Conservation (phyloP, 2,888 invertebrate genomes). For the Rotaria magnacalcarata region DNA sequence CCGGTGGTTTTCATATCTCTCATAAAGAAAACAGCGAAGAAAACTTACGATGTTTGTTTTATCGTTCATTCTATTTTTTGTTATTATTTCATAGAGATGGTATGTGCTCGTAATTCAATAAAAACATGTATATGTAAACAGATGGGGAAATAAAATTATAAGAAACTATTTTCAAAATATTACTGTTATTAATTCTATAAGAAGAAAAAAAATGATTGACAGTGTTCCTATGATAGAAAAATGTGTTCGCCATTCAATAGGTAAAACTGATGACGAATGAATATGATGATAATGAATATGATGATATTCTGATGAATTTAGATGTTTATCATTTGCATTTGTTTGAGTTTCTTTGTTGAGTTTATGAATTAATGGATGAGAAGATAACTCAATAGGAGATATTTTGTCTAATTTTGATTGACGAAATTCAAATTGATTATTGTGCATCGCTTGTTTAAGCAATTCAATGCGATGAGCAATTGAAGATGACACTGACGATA, state of each 20-base stretch:
- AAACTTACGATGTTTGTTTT: background rate
- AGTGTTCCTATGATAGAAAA: background rate
- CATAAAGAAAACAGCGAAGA: background rate
- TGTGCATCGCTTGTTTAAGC: background rate
- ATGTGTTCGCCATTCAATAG: background rate
- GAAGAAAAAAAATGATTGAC: background rate
- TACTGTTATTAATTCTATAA: background rate
- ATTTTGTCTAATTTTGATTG: background rate
- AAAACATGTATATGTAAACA: background rate
- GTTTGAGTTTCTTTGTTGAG: background rate
- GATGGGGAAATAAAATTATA: background rate
- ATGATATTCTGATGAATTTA: background rate
- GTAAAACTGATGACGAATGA: background rate
- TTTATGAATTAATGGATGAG: background rate
- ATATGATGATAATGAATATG: constrained; percentile 7
- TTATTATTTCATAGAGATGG: background rate
- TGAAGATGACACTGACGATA: background rate
- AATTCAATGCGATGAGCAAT: constrained; percentile 28
- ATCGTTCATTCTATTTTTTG: background rate
- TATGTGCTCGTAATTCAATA: background rate
- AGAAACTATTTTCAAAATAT: background rate
- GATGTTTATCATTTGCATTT: background rate
- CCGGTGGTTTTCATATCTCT: background rate
- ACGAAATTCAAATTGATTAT: background rate
- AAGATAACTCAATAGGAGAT: background rate